Conservation (phyloP, 1,140 invertebrate species). For the Periplaneta americana region DNA sequence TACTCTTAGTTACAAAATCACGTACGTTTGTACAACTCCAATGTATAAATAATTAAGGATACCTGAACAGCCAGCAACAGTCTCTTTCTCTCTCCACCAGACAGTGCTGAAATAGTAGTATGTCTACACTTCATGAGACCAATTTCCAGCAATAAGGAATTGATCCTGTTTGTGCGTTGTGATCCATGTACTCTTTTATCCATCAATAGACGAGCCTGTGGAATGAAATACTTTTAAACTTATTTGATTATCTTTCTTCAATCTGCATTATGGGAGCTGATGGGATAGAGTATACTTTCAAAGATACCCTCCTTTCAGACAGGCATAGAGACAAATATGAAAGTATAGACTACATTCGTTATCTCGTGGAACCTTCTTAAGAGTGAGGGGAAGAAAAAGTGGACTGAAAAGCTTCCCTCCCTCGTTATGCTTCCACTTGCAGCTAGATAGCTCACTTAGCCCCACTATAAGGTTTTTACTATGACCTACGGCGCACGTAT, state of each 20-base stretch:
- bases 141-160: constrained; percentile 43
- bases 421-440: too few relatives aligned
- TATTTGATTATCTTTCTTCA: constrained; percentile 36
- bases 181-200: constrained; percentile 26
- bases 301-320: too few relatives aligned
- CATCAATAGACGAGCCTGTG: constrained; percentile 41
- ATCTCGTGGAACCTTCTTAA: background rate
- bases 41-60: background rate
- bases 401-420: too few relatives aligned
- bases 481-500: too few relatives aligned
- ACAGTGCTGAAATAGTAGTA: constrained; percentile 40
- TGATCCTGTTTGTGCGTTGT: constrained; percentile 32
- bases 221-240: constrained; percentile 39
- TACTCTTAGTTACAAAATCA: background rate
- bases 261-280: too few relatives aligned
- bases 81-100: constrained; percentile 44
- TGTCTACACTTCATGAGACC: constrained; percentile 54
- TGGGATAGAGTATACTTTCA: too few relatives aligned
- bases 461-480: too few relatives aligned
- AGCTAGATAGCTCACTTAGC: too few relatives aligned
- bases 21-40: background rate
- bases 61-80: constrained; percentile 43
- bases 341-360: constrained; percentile 7
- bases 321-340: background rate
- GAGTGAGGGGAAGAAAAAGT: too few relatives aligned